phyloP scores from a whole-genome alignment of 2,113 vertebrate species.

The Orcinus orca region DNA sequence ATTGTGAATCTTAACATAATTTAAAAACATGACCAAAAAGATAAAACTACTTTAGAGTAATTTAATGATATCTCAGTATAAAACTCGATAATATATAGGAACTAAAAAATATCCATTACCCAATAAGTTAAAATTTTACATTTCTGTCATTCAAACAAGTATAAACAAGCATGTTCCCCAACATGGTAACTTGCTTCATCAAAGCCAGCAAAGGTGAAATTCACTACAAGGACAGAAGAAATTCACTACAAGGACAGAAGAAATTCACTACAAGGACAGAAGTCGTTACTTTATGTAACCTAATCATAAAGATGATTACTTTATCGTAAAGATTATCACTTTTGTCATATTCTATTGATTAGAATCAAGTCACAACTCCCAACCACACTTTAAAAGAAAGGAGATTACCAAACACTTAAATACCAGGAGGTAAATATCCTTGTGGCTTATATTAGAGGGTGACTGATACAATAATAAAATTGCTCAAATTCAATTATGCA shows the following conservation, averaged over 20 bases:
- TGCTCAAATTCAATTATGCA: not conserved
- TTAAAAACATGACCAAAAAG: not conserved
- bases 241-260: no score
- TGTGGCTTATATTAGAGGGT: not conserved
- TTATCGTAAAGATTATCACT: fast-evolving
- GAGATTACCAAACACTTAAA: not conserved
- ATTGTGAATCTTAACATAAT: not conserved
- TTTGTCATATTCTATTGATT: not conserved
- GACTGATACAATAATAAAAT: not conserved
- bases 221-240: no score
- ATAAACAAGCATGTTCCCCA: no score
- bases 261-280: not conserved
- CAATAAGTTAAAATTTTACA: no score
- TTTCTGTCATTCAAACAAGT: no score
- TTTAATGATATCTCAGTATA: not conserved
- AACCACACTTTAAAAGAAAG: not conserved
- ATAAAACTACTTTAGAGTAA: not conserved
- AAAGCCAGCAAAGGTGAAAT: no score
- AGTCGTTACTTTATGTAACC: not conserved
- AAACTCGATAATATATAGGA: not conserved
- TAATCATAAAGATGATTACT: not conserved
- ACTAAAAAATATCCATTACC: not conserved
- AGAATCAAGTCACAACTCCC: not conserved
- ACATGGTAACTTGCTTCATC: no score
- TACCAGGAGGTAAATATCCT: not conserved